Evolutionary conservation across 2,888 invertebrate species (phyloP).

Genomic region (Charanyca ferruginea): DNA sequence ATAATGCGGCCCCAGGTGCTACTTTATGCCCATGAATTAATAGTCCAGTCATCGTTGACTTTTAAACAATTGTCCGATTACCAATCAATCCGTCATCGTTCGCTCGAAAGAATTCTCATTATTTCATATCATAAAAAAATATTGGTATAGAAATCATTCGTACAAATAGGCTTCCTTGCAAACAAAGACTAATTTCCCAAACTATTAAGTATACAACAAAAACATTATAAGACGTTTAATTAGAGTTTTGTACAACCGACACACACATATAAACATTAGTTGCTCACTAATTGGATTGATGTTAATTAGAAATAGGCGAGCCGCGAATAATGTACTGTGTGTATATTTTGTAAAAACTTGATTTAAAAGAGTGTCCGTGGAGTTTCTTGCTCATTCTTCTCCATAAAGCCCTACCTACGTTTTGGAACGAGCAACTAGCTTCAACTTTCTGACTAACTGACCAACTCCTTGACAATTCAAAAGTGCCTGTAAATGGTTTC

Average conservation of each 20-base stretch:
- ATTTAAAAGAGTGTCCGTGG: no score
- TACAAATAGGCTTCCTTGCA: slow-evolving; percentile 12
- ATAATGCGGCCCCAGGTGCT: no score
- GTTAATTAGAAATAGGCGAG: slow-evolving; percentile 43
- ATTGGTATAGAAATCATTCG: neutral
- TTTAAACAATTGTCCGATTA: neutral
- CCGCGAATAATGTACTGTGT: slow-evolving; percentile 27
- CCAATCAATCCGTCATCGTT: neutral
- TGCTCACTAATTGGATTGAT: slow-evolving; percentile 51
- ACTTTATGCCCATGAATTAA: no score
- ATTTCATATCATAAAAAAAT: neutral
- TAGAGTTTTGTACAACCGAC: slow-evolving; percentile 34
- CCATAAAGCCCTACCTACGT: no score
- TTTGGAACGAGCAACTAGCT: no score
- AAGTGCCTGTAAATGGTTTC: no score
- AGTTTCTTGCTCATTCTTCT: no score
- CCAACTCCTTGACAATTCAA: no score
- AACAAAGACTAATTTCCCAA: slow-evolving; percentile 26
- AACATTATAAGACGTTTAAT: slow-evolving; percentile 41
- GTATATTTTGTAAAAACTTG: no score
- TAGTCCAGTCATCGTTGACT: neutral
- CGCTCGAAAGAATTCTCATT: neutral
- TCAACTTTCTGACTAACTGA: no score
- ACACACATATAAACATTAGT: slow-evolving; percentile 10
- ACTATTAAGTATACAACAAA: slow-evolving; percentile 7